Conservation (phyloP, 92 coral and sea anemone species). For the Epizoanthus rinbou region DNA sequence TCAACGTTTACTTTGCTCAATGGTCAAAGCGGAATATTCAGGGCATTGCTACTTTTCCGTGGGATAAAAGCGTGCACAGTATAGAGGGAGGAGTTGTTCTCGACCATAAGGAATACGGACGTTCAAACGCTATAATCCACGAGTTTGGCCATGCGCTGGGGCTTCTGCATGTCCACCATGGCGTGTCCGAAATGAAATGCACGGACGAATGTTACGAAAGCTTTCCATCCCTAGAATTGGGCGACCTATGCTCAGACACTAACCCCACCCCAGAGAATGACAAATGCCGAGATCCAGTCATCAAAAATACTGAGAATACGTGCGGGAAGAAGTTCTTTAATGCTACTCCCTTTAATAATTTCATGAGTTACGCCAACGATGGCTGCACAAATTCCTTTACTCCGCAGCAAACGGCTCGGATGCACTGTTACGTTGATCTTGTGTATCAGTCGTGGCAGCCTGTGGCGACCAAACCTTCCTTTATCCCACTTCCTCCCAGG, state of each 20-base stretch:
- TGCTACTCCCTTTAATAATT: constrained; percentile 84
- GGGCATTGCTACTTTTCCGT: constrained; percentile 91
- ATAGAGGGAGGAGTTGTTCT: constrained; percentile 79
- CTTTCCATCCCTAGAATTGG: constrained; percentile 93
- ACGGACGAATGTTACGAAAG: constrained; percentile 83
- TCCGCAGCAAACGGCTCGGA: constrained; percentile 90
- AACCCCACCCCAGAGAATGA: constrained; percentile 84
- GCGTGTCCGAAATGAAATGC: constrained; percentile 74
- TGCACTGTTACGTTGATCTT: constrained; percentile 93
- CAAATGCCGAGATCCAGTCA: constrained; percentile 69
- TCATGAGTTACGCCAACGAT: constrained; percentile 90
- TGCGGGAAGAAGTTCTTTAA: constrained; percentile 63
- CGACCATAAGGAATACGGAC: constrained; percentile 71
- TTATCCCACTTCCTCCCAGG: constrained; percentile 93
- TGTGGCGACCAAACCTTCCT: constrained; percentile 76
- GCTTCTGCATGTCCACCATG: constrained; percentile 92
- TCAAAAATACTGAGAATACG: constrained; percentile 30
- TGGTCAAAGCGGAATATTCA: constrained; percentile 73
- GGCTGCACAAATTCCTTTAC: constrained; percentile 83
- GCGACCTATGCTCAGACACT: constrained; percentile 95
- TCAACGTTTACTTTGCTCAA: constrained; percentile 84
- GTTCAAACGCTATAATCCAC: constrained; percentile 79
- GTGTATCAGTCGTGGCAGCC: constrained; percentile 95
- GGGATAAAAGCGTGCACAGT: constrained; percentile 88
- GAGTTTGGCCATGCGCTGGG: constrained; percentile 96